Evolutionary conservation across 2,797 vertebrate species (phyloP).

Genomic region (Ptychobarbus kaznakovi): DNA sequence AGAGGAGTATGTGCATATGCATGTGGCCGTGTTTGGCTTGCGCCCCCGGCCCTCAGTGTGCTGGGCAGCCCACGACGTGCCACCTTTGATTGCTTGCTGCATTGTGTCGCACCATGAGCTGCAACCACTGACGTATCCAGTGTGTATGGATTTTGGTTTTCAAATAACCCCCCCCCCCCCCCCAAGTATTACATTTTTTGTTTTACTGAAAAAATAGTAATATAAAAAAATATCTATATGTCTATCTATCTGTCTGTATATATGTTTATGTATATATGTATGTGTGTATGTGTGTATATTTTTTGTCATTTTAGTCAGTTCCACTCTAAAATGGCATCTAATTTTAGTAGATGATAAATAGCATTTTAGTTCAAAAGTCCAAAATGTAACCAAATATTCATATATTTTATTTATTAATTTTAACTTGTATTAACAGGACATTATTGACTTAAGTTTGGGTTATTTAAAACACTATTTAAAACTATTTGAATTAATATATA

Average conservation of each 20-base stretch:
- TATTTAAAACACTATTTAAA: background rate
- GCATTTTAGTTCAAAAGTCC: background rate
- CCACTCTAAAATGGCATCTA: background rate
- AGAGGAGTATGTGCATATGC: slow-evolving; percentile 67
- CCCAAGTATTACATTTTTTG: no score
- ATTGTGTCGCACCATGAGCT: slow-evolving; percentile 11
- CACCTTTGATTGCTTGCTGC: slow-evolving; percentile 70
- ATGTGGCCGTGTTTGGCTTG: slow-evolving; percentile 44
- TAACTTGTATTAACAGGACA: background rate
- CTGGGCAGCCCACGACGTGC: slow-evolving; percentile 57
- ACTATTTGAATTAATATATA: background rate
- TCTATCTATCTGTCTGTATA: no score
- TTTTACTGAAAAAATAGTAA: no score
- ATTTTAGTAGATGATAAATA: background rate
- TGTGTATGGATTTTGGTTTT: background rate
- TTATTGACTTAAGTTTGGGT: background rate
- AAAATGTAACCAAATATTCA: background rate
- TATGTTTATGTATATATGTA: no score
- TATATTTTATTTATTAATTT: no score
- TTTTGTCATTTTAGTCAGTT: background rate
- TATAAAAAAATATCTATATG: no score
- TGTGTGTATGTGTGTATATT: no score
- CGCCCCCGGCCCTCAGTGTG: slow-evolving; percentile 9
- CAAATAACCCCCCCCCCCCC: background rate
- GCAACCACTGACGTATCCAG: background rate